These are phyloP conservation scores for Pterocles orientalis DNA, from an alignment of 2,113 vertebrate species.

Conservation along the genomic window DNA sequence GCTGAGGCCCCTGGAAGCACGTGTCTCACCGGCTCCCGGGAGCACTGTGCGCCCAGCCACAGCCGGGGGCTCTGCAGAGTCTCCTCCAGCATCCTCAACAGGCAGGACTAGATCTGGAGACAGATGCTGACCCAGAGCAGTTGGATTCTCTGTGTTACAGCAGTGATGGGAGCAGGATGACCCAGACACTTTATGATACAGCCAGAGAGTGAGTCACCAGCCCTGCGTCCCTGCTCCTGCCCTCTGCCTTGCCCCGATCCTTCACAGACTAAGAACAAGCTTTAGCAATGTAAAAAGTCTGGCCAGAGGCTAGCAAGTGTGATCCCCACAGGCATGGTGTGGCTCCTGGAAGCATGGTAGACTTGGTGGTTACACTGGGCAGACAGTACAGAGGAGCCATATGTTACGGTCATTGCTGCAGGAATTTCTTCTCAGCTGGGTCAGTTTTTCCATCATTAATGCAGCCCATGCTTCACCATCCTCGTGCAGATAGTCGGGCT, in stretches of 20 bases:
- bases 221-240: not conserved
- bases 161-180: not conserved
- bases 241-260: not conserved
- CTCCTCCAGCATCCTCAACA: not conserved
- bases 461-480: not conserved
- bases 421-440: not conserved
- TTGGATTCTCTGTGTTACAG: not conserved
- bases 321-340: not conserved
- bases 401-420: not conserved
- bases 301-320: not conserved
- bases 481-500: not conserved
- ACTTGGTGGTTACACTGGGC: not conserved
- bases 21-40: not conserved
- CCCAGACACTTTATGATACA: not conserved
- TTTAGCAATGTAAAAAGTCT: not conserved
- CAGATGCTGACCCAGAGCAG: not conserved
- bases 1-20: not conserved
- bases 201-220: not conserved
- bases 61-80: not conserved
- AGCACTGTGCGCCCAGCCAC: not conserved
- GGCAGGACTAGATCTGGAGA: not conserved
- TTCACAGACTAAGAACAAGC: not conserved
- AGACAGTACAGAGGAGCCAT: not conserved
- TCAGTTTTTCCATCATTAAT: not conserved
- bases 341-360: not conserved